Evolutionary conservation across 2,797 vertebrate genomes (phyloP).

Genomic region (Sebastes alutus): DNA sequence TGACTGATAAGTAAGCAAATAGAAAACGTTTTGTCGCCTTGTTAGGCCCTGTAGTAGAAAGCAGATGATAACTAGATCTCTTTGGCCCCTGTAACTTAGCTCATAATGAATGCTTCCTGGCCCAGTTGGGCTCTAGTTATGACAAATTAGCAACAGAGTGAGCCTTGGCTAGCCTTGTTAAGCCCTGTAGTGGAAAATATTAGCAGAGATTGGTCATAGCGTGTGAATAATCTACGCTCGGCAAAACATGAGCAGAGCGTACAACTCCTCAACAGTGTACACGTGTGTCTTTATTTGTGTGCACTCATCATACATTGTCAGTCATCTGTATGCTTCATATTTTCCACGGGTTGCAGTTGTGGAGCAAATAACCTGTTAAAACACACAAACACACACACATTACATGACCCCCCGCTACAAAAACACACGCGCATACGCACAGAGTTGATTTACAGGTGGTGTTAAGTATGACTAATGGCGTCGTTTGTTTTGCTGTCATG

Average conservation of each 20-base stretch:
- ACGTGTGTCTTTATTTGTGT: constrained; percentile 2
- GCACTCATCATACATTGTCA: constrained; percentile 49
- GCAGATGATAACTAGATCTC: background rate
- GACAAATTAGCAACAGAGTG: constrained; percentile 9
- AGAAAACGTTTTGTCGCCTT: too few relatives aligned
- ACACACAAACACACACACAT: constrained; percentile 9
- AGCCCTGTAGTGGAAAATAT: constrained; percentile 65
- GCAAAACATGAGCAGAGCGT: background rate
- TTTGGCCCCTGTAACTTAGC: background rate
- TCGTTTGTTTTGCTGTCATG: constrained; percentile 74
- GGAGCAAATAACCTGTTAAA: constrained; percentile 61
- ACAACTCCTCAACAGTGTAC: background rate
- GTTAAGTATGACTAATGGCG: constrained; percentile 70
- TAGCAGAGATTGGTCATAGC: constrained; percentile 16
- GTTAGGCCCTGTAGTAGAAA: background rate
- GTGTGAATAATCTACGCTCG: constrained; percentile 38
- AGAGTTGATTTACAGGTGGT: constrained; percentile 68
- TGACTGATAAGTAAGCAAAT: background rate
- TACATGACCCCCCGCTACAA: background rate
- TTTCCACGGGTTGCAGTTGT: constrained; percentile 56
- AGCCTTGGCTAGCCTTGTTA: background rate
- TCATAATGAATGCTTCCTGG: background rate
- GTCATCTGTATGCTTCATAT: constrained; percentile 44
- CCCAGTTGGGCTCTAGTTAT: background rate
- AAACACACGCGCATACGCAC: background rate